Base-by-base conservation (phyloP, 1,140 invertebrate species). In the Belonocnema kinseyi region DNA sequence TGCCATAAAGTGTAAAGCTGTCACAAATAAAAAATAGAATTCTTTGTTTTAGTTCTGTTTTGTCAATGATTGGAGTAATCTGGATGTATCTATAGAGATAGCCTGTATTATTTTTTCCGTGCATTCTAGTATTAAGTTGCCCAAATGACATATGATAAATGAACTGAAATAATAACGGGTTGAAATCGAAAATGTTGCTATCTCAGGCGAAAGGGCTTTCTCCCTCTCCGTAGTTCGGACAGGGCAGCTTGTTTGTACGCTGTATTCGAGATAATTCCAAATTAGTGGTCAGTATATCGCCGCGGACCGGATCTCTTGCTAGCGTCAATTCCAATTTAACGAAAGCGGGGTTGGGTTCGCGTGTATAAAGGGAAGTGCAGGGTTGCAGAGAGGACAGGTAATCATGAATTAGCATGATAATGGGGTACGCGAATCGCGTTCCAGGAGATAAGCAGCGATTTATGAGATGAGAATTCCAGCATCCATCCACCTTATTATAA, bases 401-500 rank as follows among this genome's bases (percentile, higher is more conserved):
- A 66, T 66, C 61, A 66, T 66, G 61, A 66, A 66, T 66, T 66
- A 66, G 61, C 61, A 66, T 66, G 61, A 66, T 66, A 66, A 66
- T 66, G 61, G 61, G 61, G 33, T 66, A 40, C 61, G 61, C 61
- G 61, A 66, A 66, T 66, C 61, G 61, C 61, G 61, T 66, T 66
- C 40, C 26, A 33, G 26, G 13, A 66, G 61, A 66, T 66, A 40
- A 66, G 61, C 61, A 66, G 61, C 61, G 61, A 66, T 66, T 66
- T 66, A 66, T 66, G 61, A 66, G 61, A 66, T 66, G 61, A 66
- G 61, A 66, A 66, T 66, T 66, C 61, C 61, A 66, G 61, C 33
- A 66, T 66, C 61, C 26, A 66, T 40, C 61, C 40, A 66, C 61
- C 61, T 66, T 66, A 66, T 66, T 66, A 66, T 40, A 66, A 66